A percentile compares a stretch with the other conserved stretches of the same genome.
phyloP scores from a whole-genome alignment of 2,797 vertebrate genomes.

The Neoniphon sammara region DNA sequence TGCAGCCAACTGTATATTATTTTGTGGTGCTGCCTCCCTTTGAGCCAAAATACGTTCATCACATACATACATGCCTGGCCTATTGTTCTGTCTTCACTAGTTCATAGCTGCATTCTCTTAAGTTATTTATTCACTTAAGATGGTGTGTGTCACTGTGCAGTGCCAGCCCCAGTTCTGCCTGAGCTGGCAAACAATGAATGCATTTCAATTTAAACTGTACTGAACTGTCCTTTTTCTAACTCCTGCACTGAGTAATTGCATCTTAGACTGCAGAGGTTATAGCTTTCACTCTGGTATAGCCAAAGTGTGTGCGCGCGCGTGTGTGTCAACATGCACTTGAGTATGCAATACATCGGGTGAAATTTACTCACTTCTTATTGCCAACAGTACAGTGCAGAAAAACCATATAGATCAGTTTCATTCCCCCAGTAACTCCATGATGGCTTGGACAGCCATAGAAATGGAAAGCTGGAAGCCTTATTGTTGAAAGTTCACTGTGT shows the following conservation, averaged over 20 bases:
- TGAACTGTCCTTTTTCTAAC: background rate
- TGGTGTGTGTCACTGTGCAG: background rate
- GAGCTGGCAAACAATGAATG: constrained; percentile 12
- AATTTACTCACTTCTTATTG: constrained; percentile 9
- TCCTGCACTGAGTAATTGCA: constrained; percentile 24
- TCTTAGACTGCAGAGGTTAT: constrained; percentile 16
- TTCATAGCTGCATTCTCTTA: background rate
- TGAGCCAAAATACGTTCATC: constrained; percentile 4
- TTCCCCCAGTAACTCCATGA: constrained; percentile 25
- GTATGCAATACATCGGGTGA: background rate
- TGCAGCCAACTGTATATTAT: no score
- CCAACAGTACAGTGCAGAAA: constrained; percentile 19
- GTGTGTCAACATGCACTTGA: background rate
- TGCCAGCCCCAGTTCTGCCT: constrained; percentile 1
- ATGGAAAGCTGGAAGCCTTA: constrained; percentile 4
- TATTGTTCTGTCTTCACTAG: background rate
- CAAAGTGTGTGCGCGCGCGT: background rate
- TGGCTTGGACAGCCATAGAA: constrained; percentile 20
- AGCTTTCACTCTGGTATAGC: background rate
- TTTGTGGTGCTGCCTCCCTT: background rate
- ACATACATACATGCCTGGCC: background rate
- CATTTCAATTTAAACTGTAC: constrained; percentile 26
- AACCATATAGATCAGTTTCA: constrained; percentile 24
- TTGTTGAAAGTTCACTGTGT: constrained; percentile 17
- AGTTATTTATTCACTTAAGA: background rate